phyloP scores from a whole-genome alignment of 2,113 vertebrate species.

The Ahaetulla prasina region DNA sequence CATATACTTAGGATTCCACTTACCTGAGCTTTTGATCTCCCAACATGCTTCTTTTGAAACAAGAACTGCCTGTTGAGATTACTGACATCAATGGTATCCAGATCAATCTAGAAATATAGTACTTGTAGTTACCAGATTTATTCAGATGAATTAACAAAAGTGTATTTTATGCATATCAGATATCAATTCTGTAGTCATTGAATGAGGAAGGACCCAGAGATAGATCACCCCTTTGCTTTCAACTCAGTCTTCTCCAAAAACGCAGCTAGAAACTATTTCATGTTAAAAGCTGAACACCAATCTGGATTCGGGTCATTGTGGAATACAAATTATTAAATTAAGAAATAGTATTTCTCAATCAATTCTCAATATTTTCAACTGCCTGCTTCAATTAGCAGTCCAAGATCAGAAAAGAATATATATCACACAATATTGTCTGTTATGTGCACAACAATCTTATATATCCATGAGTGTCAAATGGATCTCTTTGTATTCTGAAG shows the following conservation, averaged over 20 bases:
- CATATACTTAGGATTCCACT: conserved; percentile 9
- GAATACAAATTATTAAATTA: not conserved
- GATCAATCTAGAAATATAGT: conserved; percentile 83
- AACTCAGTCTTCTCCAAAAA: not conserved
- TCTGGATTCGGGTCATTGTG: not conserved
- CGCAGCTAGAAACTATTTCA: not conserved
- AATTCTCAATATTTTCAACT: not conserved
- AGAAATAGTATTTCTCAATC: not conserved
- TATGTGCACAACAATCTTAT: not conserved
- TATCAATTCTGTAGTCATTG: not conserved
- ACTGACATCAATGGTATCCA: conserved; percentile 98
- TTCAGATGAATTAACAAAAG: not conserved
- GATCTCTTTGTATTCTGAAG: not conserved
- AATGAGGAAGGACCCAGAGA: no score
- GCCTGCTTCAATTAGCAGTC: not conserved
- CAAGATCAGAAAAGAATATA: not conserved
- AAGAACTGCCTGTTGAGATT: conserved; percentile 98
- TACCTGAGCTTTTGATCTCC: conserved; percentile 97
- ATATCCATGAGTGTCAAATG: not conserved
- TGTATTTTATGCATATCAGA: not conserved
- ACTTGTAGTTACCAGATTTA: conserved; percentile 1
- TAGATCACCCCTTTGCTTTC: not conserved
- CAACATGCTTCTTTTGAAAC: conserved; percentile 99
- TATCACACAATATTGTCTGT: not conserved
- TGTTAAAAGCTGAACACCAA: not conserved